Evolutionary conservation across 2,797 vertebrate genomes (phyloP), one percentile per base, ranked within the genome.

Genomic region (Austrolebias charrua): DNA sequence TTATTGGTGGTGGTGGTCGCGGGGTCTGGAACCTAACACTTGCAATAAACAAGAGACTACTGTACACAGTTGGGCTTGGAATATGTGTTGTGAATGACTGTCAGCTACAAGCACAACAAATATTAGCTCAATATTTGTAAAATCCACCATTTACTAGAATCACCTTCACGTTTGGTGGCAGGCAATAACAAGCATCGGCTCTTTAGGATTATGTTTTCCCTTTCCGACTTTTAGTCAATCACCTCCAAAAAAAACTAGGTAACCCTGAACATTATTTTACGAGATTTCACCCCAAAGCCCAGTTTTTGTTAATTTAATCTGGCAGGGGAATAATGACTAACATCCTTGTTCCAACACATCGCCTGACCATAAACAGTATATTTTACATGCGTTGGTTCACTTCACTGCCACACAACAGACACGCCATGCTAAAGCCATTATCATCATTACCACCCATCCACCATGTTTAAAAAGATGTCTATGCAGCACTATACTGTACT

Each of bases 401-500:
- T 60, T 69, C 47, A 50, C 49, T 60, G 53, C 61, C 61, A 64
- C 44, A 56, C 54, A 52, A 62, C 73, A 78, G 73, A 71, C 69
- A 68, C 47, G 66, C 58, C 19, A 45, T 65, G 56, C 55, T 65
- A 66, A 61, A 71, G 75, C 67, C 75, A 71, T 83, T 79, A 79
- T 69, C 60, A 42, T 77, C 68, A 66, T 83, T 66, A 75, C 53
- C 69, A 60, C 76, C 81, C 75, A 84, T 75, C 69, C 73, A 79
- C 73, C 70, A 57, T 60, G 58, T 60, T 79, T 76, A 68, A 80
- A 81, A 82, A 77, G 6, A 50, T 73, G 79, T 80, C 74, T 55
- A 79, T 78, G 59, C 80, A 83, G 85, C 82, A 82, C 69, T 87
- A 83, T 85, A 86, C 69, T 87, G 82, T 85, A 86, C 70, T 55